Evolutionary conservation across 2,113 vertebrate genomes (phyloP).

Genomic region (Neofelis nebulosa): DNA sequence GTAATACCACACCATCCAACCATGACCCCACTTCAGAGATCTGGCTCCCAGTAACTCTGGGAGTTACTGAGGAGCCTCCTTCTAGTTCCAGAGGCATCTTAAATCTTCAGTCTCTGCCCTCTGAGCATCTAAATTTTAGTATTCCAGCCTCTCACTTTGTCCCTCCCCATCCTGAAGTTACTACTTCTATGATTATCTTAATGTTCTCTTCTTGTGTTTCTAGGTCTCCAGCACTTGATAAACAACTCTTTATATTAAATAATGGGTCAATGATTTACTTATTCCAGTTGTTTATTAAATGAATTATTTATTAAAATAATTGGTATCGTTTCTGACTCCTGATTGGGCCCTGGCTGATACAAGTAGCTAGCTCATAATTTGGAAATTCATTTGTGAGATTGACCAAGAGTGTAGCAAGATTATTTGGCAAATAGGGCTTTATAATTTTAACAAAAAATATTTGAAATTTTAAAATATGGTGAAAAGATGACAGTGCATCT

Average conservation of each 20-base stretch:
- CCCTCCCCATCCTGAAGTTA: neutral
- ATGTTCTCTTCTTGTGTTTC: neutral
- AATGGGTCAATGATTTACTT: neutral
- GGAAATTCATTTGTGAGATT: neutral
- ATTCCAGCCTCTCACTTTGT: neutral
- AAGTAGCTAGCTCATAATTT: neutral
- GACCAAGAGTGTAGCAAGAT: neutral
- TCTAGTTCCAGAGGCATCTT: neutral
- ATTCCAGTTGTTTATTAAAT: neutral
- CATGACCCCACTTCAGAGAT: neutral
- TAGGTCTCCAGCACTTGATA: neutral
- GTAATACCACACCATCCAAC: neutral
- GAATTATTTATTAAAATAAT: neutral
- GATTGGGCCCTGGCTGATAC: neutral
- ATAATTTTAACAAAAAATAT: neutral
- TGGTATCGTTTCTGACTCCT: neutral
- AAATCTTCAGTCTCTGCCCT: neutral
- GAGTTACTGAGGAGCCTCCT: neutral
- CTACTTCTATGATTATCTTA: neutral
- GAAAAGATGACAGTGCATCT: neutral
- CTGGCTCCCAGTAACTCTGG: neutral
- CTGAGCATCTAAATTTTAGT: neutral
- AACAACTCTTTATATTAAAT: neutral
- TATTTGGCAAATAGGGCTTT: neutral
- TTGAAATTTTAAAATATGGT: neutral